Base-by-base conservation (phyloP, 1,140 invertebrate genomes). In the Phymastichus coffea region DNA sequence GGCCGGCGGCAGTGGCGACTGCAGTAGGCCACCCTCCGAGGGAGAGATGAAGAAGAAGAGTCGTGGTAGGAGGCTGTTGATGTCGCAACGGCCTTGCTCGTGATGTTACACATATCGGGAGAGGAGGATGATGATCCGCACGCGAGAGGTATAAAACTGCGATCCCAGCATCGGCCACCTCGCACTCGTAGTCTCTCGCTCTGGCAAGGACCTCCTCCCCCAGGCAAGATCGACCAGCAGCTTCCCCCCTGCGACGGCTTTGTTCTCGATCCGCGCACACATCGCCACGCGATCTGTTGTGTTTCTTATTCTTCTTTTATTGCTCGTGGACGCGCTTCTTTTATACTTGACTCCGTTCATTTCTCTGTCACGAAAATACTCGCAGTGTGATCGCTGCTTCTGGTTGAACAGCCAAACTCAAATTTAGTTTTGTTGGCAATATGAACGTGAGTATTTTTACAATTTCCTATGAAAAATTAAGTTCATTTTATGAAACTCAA, bases 131-230 rank as follows among this genome's bases (percentile, higher is more conserved):
- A n/a, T 71, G 64, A 71, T 73, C 64, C 44, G 52, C 20, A 35
- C 68, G 70, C 65, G 71, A 76, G 72, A 70, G 72, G 74, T 76
- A 74, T 76, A 76, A 72, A 74, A 74, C 70, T 68, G 61, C 69
- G 60, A 67, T 63, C 66, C 64, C 68, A 70, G 71, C 69, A 69
- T 71, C 73, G 72, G 74, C 66, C 70, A 70, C 70, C 70, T 74
- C 70, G 67, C 72, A 75, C 65, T 74, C 69, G 68, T 70, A 71
- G 72, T 71, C 72, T 67, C 46, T 65, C 65, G 28, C 28, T 33
- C 6, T 7, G 28, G 6, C 67, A 71, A 72, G 65, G 44, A 56
- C 61, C 66, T 54, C 56, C 64, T 38, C 40, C 61, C 58, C 43
- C 56, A 58, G 49, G 28, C 37, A 22, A 20, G 23, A 44, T 3